Evolutionary conservation across 2,113 vertebrate genomes (phyloP), one percentile per base, ranked within the genome.

Genomic region (Cyprinodon brontotheroides): DNA sequence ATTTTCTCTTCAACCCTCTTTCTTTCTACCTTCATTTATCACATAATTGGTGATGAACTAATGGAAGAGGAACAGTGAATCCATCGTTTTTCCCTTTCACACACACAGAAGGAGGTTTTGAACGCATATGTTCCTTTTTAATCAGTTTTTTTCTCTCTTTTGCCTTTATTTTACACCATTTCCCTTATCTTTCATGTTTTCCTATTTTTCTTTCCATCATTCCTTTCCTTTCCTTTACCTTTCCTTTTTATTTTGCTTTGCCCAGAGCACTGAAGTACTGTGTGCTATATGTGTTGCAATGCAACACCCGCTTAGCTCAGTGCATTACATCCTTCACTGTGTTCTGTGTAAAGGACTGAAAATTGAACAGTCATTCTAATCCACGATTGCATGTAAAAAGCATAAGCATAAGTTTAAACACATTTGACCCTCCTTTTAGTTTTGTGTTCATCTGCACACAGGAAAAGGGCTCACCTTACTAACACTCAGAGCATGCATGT

Each of bases 121-220:
- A 37, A 11, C 53, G 50, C 70, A 79, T 38, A 77, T 77, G 61
- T 57, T 66, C 68, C 17, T 72, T 79, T 76, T 84, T 12, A 48
- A 13, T 72, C 3, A 0, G 0, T 9, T 8, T 47, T 45, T 0
- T 0, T 14, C 8, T 47, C 37, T 41, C 38, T 61, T 62, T 45
- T 12, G 11, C 50, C 29, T 20, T 53, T 12, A n/a, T 10, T 72
- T 79, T 62, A 39, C 0, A 22, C 17, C 43, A 41, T 15, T 47
- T 68, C 41, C 70, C 29, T 48, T 61, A 40, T 50, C 61, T 64
- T 45, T 5, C 20, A 0, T 37, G 59, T 65, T 17, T 77, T 1
- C n/a, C 40, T 39, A 29, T 47, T 66, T 2, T n/a, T 3, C 36
- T 65, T 39, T 40, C 57, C 36, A 57, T 29, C 29, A 29, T 29